These are phyloP conservation scores for Torymus tubicola DNA, from an alignment of 2,888 invertebrate genomes.

Conservation along the genomic window DNA sequence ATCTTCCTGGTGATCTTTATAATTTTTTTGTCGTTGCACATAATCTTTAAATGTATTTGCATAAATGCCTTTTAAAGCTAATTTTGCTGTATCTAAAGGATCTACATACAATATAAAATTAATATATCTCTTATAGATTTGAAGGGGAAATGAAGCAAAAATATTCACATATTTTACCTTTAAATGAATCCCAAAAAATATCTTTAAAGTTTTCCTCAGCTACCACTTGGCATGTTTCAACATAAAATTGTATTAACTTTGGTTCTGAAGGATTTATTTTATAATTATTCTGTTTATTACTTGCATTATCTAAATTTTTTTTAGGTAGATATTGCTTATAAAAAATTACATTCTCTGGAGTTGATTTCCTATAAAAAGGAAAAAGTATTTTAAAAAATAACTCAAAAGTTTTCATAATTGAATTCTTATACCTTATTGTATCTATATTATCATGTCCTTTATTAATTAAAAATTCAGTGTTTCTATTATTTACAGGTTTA, in stretches of 20 bases:
- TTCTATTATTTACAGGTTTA: conserved; percentile 22
- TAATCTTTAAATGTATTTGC: conserved; percentile 34
- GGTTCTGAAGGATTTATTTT: conserved; percentile 39
- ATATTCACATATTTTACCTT: conserved; percentile 36
- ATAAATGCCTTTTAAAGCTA: conserved; percentile 46
- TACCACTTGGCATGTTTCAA: conserved; percentile 46
- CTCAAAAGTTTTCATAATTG: not conserved
- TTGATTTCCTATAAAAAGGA: conserved; percentile 25
- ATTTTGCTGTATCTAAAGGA: conserved; percentile 38
- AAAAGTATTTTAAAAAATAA: conserved; percentile 29
- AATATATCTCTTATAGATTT: too few species aligned
- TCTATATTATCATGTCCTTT: not conserved
- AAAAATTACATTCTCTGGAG: conserved; percentile 56
- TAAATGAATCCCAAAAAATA: conserved; percentile 14
- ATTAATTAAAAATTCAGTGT: conserved; percentile 11
- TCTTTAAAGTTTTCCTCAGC: conserved; percentile 33
- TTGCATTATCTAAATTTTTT: conserved; percentile 32
- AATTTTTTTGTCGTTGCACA: conserved; percentile 25
- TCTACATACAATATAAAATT: conserved; percentile 31
- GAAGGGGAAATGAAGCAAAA: too few species aligned
- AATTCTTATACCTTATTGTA: conserved; percentile 18
- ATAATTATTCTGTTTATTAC: conserved; percentile 19
- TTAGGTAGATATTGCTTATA: conserved; percentile 26
- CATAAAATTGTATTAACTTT: conserved; percentile 42
- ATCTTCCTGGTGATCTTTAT: not conserved